These are phyloP conservation scores for Ypsolopha scabrella DNA, from an alignment of 2,888 invertebrate species.

Conservation along the genomic window DNA sequence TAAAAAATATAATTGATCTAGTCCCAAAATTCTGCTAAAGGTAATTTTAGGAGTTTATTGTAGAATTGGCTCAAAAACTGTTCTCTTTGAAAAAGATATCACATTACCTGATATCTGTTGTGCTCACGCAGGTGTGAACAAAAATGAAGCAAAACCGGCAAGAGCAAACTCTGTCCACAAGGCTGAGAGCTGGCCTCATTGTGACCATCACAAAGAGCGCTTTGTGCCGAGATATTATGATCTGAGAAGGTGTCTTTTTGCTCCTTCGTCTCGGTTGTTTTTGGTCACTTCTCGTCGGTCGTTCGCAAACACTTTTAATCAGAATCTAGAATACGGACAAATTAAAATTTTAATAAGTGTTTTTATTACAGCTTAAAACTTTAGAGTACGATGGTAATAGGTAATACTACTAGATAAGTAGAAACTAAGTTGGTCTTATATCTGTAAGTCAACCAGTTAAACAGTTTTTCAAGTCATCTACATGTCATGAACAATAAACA, in stretches of 20 bases:
- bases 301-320: not conserved
- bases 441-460: too few relatives aligned
- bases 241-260: conserved; percentile 15
- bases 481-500: too few relatives aligned
- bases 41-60: not conserved
- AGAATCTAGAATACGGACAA: not conserved
- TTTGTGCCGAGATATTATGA: conserved; percentile 37
- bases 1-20: not conserved
- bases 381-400: too few relatives aligned
- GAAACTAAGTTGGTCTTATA: too few relatives aligned
- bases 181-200: conserved; percentile 9
- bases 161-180: conserved; percentile 13
- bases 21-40: not conserved
- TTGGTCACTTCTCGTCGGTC: conserved; percentile 8
- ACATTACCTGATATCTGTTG: conserved; percentile 30
- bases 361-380: too few relatives aligned
- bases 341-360: too few relatives aligned
- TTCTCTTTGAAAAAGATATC: conserved; percentile 22
- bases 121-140: conserved; percentile 54
- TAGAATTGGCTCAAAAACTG: not conserved
- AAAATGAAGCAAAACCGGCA: conserved; percentile 43
- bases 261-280: conserved; percentile 10
- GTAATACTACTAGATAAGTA: too few relatives aligned
- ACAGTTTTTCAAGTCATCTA: too few relatives aligned
- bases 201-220: conserved; percentile 4